Base-by-base conservation (phyloP, 2,888 invertebrate species). In the Megaustenia siamemsis region DNA sequence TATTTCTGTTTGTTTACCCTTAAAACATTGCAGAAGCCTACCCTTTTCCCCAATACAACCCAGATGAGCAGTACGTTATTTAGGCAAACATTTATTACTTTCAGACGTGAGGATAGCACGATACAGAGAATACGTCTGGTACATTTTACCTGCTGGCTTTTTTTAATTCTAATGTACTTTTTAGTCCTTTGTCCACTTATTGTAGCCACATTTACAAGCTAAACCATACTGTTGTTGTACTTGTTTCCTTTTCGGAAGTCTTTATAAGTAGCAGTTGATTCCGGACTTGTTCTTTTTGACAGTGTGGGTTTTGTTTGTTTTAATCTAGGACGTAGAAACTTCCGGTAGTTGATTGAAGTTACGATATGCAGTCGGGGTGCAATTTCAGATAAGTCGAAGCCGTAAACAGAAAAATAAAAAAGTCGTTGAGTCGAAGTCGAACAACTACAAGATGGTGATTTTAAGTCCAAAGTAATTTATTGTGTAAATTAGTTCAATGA, bases 1-100 rank as follows among this genome's bases (percentile, higher is more conserved):
- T 73, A 60, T 82, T 82, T 35, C 40, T 73, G 82, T 82, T 82
- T 82, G 49, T 82, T 71, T 82, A 73, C 60, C 82, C 82, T 82
- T 82, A 71, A 60, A 73, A 53, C 60, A 32, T 43, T n/a, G 40
- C 73, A 38, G 8, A 40, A 0, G 60, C n/a, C 21, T 53, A 82
- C 63, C 73, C 73, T 82, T 71, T 81, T 38, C 40, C 21, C 15
- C 32, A 73, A 71, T 43, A 60, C 8, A 73, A 43, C 18, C 73
- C 82, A 82, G 71, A 24, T 73, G 73, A 73, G 43, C 71, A 73
- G 82, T 71, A 82, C 56, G 82, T 60, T 4, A 60, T 82, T 82
- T 73, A 24, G 56, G 43, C 60, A 24, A 32, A 56, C 40, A 5
- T 21, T 69, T 71, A 82, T 82, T 73, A 82, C 43, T 21, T 60